phyloP scores from a whole-genome alignment of 2,113 vertebrate genomes.

The Thamnophis sirtalis region DNA sequence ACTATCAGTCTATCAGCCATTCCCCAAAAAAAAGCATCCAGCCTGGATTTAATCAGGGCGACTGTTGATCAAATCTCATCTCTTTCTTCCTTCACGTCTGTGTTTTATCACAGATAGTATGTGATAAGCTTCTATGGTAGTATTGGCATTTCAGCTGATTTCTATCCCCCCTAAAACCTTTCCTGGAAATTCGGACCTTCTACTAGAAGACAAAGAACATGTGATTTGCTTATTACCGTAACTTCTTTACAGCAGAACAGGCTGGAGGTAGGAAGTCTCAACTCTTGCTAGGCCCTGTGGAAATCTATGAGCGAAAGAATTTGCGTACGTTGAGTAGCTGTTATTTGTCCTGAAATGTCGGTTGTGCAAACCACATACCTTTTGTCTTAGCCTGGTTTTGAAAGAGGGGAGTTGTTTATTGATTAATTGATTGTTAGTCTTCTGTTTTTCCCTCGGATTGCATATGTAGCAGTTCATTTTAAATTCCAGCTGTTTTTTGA shows the following conservation, averaged over 20 bases:
- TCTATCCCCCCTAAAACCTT: no score
- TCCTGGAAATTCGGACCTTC: background rate
- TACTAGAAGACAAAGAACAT: background rate
- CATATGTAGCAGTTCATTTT: background rate
- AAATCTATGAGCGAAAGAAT: background rate
- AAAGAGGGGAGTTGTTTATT: background rate
- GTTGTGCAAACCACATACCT: background rate
- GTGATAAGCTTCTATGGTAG: background rate
- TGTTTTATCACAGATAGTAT: background rate
- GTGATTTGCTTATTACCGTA: background rate
- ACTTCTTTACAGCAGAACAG: background rate
- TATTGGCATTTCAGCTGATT: background rate
- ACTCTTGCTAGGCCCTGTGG: background rate
- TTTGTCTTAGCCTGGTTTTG: background rate
- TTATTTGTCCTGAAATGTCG: background rate
- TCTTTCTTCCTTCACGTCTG: background rate
- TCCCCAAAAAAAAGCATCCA: background rate
- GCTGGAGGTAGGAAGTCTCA: background rate
- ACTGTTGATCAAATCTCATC: background rate
- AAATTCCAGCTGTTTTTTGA: background rate
- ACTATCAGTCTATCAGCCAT: rapidly evolving
- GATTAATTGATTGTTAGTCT: background rate
- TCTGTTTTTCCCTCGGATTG: background rate
- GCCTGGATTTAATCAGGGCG: background rate
- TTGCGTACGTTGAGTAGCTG: background rate